A percentile compares a stretch with the other conserved stretches of the same genome.
Evolutionary conservation across 2,888 invertebrate genomes (phyloP).

Genomic region (Mechanitis messenoides): DNA sequence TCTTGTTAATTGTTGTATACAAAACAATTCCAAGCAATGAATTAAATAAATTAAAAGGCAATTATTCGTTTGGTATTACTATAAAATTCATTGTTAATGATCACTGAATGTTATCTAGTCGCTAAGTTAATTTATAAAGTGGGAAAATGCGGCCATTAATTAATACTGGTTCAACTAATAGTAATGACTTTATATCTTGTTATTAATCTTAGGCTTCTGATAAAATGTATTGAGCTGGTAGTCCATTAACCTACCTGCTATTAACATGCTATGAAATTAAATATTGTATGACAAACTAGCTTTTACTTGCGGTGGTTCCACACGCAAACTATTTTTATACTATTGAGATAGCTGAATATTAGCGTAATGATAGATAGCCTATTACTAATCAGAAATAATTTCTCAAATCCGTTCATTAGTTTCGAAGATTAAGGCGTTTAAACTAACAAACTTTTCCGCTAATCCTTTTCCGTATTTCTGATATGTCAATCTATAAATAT

Average conservation of each 20-base stretch:
- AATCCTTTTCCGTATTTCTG: no score
- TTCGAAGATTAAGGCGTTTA: no score
- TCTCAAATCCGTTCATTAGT: no score
- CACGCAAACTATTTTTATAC: no score
- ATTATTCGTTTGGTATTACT: conserved; percentile 32
- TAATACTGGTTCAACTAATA: conserved; percentile 25
- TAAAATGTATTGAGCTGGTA: conserved; percentile 6
- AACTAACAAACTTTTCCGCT: no score
- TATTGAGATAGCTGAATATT: no score
- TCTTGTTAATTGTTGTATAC: conserved; percentile 7
- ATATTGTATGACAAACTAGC: no score
- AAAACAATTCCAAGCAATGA: conserved; percentile 20
- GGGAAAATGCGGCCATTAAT: conserved; percentile 41
- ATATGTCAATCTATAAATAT: no score
- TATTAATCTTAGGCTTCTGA: conserved; percentile 14
- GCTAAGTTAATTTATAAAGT: conserved; percentile 42
- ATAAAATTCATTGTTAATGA: conserved; percentile 42
- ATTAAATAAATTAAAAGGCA: conserved; percentile 39
- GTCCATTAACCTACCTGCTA: background rate
- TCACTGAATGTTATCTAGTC: conserved; percentile 35
- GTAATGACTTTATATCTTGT: conserved; percentile 12
- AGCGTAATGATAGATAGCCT: no score
- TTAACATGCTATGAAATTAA: no score
- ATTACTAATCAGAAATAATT: no score
- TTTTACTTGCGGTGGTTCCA: no score